Conservation (phyloP, 2,888 invertebrate genomes). For the Sylvicola cinctus region DNA sequence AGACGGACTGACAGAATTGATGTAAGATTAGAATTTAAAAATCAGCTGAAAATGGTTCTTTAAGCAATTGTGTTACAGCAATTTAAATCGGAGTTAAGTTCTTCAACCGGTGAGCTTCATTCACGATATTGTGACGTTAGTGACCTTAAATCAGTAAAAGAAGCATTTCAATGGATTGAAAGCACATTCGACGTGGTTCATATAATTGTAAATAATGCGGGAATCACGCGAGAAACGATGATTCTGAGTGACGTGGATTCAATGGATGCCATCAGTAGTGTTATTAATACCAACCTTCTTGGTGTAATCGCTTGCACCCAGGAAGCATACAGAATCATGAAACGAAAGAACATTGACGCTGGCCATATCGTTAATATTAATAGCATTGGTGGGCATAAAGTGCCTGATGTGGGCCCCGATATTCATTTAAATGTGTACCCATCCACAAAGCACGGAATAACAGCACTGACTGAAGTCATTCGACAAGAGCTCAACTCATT, state of each 20-base stretch:
- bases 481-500: constrained; percentile 18
- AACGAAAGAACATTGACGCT: constrained; percentile 17
- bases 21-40: too few species aligned
- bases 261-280: constrained; percentile 12
- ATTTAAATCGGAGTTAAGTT: too few species aligned
- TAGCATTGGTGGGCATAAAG: constrained; percentile 18
- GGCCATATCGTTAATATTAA: constrained; percentile 30
- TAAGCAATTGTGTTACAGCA: too few species aligned
- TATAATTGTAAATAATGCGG: constrained; percentile 36
- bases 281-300: constrained; percentile 28
- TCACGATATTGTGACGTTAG: constrained; percentile 27
- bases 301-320: constrained; percentile 27
- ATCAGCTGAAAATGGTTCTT: too few species aligned
- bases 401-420: constrained; percentile 10
- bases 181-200: constrained; percentile 29
- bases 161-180: constrained; percentile 31
- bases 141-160: constrained; percentile 29
- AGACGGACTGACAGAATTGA: too few species aligned
- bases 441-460: constrained; percentile 19
- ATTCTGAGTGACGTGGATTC: not conserved
- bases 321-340: constrained; percentile 29
- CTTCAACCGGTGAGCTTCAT: too few species aligned
- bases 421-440: constrained; percentile 19
- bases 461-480: constrained; percentile 18
- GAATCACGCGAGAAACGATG: constrained; percentile 13